Percentiles rank a stretch among this genome's conserved stretches.
These are phyloP conservation scores for Drosophila anceps DNA, from an alignment of 2,888 invertebrate species.

Conservation along the genomic window DNA sequence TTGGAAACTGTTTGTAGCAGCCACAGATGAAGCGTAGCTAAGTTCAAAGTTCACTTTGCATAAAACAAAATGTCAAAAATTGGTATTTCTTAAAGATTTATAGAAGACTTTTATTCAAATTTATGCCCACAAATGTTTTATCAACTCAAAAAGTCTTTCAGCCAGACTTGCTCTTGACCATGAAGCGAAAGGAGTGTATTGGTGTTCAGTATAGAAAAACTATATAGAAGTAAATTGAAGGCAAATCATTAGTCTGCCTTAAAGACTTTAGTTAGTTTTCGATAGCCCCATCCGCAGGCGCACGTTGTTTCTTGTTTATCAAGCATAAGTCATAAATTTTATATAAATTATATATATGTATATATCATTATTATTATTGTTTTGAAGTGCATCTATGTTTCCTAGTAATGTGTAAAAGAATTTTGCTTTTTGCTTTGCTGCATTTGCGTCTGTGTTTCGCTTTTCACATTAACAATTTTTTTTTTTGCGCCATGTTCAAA, in stretches of 20 bases:
- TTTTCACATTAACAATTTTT: constrained; percentile 18
- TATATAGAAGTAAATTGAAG: not conserved
- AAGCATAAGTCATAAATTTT: not conserved
- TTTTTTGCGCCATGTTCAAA: constrained; percentile 16
- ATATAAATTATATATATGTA: not conserved
- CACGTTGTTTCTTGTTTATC: not conserved
- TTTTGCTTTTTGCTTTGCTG: constrained; percentile 33
- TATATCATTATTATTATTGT: not conserved
- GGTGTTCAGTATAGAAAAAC: not conserved
- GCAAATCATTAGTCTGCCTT: too few relatives aligned
- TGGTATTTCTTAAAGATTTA: too few relatives aligned
- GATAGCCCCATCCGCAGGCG: not conserved
- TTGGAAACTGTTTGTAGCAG: too few relatives aligned
- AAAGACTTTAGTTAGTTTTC: not conserved
- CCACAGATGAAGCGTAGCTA: too few relatives aligned
- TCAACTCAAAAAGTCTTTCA: too few relatives aligned
- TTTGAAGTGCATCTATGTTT: not conserved
- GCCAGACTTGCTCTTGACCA: too few relatives aligned
- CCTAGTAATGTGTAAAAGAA: constrained; percentile 42
- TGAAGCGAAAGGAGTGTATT: not conserved
- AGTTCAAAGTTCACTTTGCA: too few relatives aligned
- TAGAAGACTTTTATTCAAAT: not conserved
- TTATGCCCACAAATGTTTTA: not conserved
- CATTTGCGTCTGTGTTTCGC: constrained; percentile 48
- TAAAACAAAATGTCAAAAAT: too few relatives aligned